Conservation (phyloP, 2,113 vertebrate species). For the Chionis minor region DNA sequence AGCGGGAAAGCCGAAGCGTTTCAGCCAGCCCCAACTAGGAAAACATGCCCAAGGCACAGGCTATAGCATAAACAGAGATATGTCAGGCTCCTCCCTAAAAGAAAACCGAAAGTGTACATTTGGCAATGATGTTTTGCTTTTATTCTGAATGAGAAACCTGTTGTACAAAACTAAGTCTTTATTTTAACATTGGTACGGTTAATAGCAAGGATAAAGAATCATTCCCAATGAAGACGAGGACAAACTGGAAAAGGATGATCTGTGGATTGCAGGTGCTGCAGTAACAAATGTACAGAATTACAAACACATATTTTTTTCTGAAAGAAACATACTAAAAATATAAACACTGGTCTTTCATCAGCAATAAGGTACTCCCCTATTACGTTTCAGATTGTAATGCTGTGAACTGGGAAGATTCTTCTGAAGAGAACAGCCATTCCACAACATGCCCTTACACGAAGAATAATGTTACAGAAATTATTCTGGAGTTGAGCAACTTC, state of each 20-base stretch:
- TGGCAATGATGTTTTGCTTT: not conserved
- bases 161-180: not conserved
- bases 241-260: not conserved
- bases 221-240: not conserved
- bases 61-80: not conserved
- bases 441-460: not conserved
- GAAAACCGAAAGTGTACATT: not conserved
- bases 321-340: not conserved
- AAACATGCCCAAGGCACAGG: slow-evolving; percentile 8
- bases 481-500: not conserved
- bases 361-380: not conserved
- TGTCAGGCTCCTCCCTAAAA: not conserved
- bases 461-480: not conserved
- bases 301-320: not conserved
- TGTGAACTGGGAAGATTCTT: not conserved
- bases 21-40: slow-evolving; percentile 12
- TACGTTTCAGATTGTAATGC: not conserved
- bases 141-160: not conserved
- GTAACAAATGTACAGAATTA: not conserved
- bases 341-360: not conserved
- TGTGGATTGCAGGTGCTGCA: not conserved
- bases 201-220: not conserved
- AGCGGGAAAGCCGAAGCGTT: not conserved
- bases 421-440: not conserved
- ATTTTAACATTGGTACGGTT: not conserved